Evolutionary conservation across 2,113 vertebrate species (phyloP), one percentile per base, ranked within the genome.

Genomic region (Peucedramus taeniatus): DNA sequence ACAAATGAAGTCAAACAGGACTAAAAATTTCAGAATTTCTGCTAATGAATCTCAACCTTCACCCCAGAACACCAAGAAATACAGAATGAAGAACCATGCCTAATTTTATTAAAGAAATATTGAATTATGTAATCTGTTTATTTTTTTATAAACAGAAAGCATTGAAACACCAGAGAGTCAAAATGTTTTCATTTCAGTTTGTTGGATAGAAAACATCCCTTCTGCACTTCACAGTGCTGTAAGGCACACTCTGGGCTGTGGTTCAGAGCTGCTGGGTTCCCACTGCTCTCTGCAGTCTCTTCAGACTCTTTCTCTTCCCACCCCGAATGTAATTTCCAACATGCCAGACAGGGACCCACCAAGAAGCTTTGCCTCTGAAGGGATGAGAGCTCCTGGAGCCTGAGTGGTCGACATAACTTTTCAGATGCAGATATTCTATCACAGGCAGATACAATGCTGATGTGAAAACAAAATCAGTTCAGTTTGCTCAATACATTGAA

Each of bases 171-270:
- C 37, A 15, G 11, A 24, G 13, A 83, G n/a, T 66, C 33, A 75
- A 42, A 42, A 60, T 13, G 6, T n/a, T 81, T 93, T 74, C 1
- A 15, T 70, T 95, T 86, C 42, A 21, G 2, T 60, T 79, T 83
- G 4, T 39, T 86, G 68, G 42, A 42, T 18, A 77, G 74, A 85
- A 91, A 69, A 0, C 1, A 1, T n/a, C 33, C 14, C 12, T 77
- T 42, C 47, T 70, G 8, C 26, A 44, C 33, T 60, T 76, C n/a
- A n/a, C 0, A 0, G 21, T 35, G 9, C 20, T 17, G 10, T 44
- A 49, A 59, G 28, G 31, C 7, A 20, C 4, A 3, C 27, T 47
- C 27, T 93, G 42, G 22, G 6, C n/a, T 83, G 31, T 15, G 44
- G 42, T 47, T 77, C 42, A 53, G 31, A 63, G 40, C 35, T 89